Evolutionary conservation across 2,797 vertebrate species (phyloP), one percentile per base, ranked within the genome.

Genomic region (Ctenopoma multispine): DNA sequence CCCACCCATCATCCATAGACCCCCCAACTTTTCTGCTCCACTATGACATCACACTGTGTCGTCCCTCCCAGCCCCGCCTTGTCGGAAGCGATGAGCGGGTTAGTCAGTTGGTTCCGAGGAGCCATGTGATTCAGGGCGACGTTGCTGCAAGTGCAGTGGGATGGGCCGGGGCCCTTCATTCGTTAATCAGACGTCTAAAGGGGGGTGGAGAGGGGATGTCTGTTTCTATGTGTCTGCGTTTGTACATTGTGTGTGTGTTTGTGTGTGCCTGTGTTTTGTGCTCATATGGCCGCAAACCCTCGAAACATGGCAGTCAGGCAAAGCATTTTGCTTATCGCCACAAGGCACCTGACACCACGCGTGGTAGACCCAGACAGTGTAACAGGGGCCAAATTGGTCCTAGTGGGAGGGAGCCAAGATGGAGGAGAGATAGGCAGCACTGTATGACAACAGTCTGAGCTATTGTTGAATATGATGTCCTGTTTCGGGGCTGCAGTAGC

Each of bases 121-220:
- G 91, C 89, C 89, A 90, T 89, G 94, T 96, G 96, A 97, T 96
- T 93, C 69, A 24, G 92, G 94, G 92, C 90, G 95, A 96, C 93
- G 69, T 93, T 89, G 92, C 94, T 89, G 93, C 83, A 81, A 91
- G 88, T 92, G 88, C 73, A 70, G 85, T 69, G 67, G 84, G 89
- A 92, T 78, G 89, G 81, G 75, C 80, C 75, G 43, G 75, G 87
- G 88, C 85, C 83, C 84, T 87, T 89, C 86, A 66, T 93, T 94
- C 51, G 82, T 93, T 95, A 93, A 95, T 93, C 93, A 95, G 93
- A 93, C 77, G 1, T 87, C 69, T 50, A 80, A 72, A 77, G 58
- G 60, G 43, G 71, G 72, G 68, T 2, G 59, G 63, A 80, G 86
- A 77, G 79, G 82, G 86, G 80, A 76, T 79, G 72, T 86, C 53